Base-by-base conservation (phyloP, 2,113 vertebrate genomes). In the Megaceryle maxima region DNA sequence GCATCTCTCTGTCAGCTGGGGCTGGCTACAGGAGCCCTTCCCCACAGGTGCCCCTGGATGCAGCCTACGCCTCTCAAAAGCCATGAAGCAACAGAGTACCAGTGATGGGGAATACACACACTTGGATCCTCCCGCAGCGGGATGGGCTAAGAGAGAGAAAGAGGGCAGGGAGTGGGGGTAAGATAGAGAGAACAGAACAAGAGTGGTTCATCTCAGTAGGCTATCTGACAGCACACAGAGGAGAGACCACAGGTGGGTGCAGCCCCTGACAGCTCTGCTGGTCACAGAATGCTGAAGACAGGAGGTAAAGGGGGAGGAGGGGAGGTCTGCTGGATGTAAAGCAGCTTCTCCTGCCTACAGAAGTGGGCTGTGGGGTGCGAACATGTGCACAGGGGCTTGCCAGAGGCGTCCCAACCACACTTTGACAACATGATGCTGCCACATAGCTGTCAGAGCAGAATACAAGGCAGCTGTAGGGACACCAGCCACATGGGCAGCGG, bases 61-160 rank as follows among this genome's bases (percentile, higher is more conserved):
- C 94, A 94, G 92, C 93, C 94, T 26, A 31, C 17, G 8, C n/a
- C 87, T 94, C 77, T 87, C 70, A 28, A 92, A 98, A 98, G 98
- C 98, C 3, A 7, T 70, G 95, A 90, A 95, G 96, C 96, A 84
- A 92, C 41, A 96, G 78, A 97, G 91, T 96, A 98, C 93, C 97
- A 88, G 96, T 92, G 85, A 88, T 69, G 85, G 97, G 97, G 89
- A 98, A 98, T 98, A 98, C 98, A 98, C 98, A 98, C 98, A 98
- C 98, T 98, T 98, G 96, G 98, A 97, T 98, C 98, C 98, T 98
- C 98, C 98, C 1, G 98, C 97, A 97, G 98, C 97, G 96, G 98
- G 96, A 95, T 93, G 97, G 96, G 98, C 98, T 98, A 94, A 93
- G 97, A 97, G 84, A 97, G 91, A 97, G 84, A 98, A 90, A 95